Conservation (phyloP, 1,140 invertebrate genomes). For the Drosophila micromelanica region DNA sequence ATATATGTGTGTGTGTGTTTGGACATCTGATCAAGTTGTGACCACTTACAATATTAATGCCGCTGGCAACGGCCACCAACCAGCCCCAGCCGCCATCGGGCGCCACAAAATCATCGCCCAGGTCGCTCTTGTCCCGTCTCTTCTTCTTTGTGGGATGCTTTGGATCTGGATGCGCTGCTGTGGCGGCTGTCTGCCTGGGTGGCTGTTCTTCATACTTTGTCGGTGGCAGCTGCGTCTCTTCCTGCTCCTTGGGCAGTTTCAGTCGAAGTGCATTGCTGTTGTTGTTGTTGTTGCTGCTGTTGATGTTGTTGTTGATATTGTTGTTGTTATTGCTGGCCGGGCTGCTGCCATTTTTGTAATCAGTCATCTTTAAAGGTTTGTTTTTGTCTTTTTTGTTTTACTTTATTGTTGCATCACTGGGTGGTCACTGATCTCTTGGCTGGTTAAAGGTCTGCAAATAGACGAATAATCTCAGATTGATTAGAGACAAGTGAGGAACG, state of each 20-base stretch:
- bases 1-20: too few relatives aligned
- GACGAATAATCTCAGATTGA: not conserved
- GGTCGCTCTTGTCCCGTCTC: conserved; percentile 77
- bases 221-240: conserved; percentile 1
- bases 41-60: conserved; percentile 73
- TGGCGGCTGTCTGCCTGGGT: conserved; percentile 9
- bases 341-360: conserved; percentile 49
- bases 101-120: conserved; percentile 80
- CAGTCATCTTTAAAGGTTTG: conserved; percentile 61
- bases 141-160: conserved; percentile 64
- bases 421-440: conserved; percentile 32
- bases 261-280: conserved; percentile 47
- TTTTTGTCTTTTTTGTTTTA: not conserved
- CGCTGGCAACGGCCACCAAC: conserved; percentile 80
- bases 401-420: conserved; percentile 52
- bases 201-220: conserved; percentile 45
- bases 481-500: not conserved
- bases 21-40: too few relatives aligned
- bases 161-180: conserved; percentile 1
- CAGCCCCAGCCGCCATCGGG: conserved; percentile 84
- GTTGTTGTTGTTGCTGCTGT: conserved; percentile 20
- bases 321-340: conserved; percentile 9
- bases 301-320: conserved; percentile 47
- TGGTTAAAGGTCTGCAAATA: conserved; percentile 19
- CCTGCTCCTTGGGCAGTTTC: conserved; percentile 48